Base-by-base conservation (phyloP, 1,140 invertebrate genomes). In the Bacillus rossius region DNA sequence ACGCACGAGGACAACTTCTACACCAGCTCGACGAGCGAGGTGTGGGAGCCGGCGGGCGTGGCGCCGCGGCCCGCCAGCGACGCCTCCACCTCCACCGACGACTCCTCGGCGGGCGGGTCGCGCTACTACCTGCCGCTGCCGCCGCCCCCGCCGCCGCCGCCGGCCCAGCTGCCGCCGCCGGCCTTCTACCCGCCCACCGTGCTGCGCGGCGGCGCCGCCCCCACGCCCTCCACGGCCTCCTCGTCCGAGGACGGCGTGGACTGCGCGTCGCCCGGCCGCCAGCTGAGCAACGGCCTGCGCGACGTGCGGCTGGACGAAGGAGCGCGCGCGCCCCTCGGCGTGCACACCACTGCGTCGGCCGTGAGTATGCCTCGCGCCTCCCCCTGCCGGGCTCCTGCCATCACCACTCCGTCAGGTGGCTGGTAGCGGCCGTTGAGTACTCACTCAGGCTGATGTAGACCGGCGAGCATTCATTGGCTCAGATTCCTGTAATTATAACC, bases 1-100 rank as follows among this genome's bases (percentile, higher is more conserved):
- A 86, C 84, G 17, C 86, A 87, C 70, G 85, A 89, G 60, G 82
- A 86, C 66, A 86, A 87, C 66, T 84, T 79, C 62, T 87, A 87
- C 66, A 80, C 83, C 26, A 85, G 81, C 57, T 80, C 83, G 41
- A 83, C 83, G 8, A 84, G 80, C 58, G 85, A 88, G 66, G 55
- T 57, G 23, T 57, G 55, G 55, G 55, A 57, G 17, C 55, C 55
- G 2, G 55, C 41, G 13, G 22, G 42, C 16, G 26, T 50, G 3
- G 34, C 41, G 16, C 3, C 55, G 2, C 17, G 23, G 13, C 13
- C 22, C 22, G 10, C 54, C 2, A 20, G 16, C 1, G 43, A 23
- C 8, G 41, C 41, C 5, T 23, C 41, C 2, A 47, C 55, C 16
- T 48, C 43, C 26, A 47, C 23, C 17, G 17, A 20, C 43, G 13